Evolutionary conservation across 2,113 vertebrate genomes (phyloP).

Genomic region (Brachypodius melanocephalos): DNA sequence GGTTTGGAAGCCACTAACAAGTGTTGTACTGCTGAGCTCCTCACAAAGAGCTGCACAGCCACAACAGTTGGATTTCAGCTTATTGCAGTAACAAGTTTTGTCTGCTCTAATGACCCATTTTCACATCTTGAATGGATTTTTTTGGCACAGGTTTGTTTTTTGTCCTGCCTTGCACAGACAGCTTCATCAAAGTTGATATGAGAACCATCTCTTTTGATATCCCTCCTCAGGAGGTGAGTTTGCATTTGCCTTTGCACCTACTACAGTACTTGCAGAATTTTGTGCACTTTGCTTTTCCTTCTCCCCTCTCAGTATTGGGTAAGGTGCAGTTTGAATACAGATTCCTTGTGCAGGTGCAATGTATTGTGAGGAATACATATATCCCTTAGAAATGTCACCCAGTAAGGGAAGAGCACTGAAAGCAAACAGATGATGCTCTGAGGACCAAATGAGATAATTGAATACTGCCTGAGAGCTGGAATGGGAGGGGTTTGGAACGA

Average conservation of each 20-base stretch:
- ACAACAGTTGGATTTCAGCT: neutral
- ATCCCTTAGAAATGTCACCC: neutral
- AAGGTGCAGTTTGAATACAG: neutral
- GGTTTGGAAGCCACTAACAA: neutral
- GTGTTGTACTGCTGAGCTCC: neutral
- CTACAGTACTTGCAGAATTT: neutral
- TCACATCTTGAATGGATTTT: neutral
- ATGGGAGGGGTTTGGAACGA: neutral
- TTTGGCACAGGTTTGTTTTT: conserved; percentile 88
- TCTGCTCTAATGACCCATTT: neutral
- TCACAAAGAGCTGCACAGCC: neutral
- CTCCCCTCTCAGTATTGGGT: neutral
- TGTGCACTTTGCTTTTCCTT: neutral
- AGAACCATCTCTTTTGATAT: conserved; percentile 95
- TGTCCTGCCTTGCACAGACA: conserved; percentile 93
- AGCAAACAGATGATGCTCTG: neutral
- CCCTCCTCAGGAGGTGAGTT: conserved; percentile 91
- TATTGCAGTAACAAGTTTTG: neutral
- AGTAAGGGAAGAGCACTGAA: neutral
- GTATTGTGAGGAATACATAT: neutral
- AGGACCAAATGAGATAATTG: neutral
- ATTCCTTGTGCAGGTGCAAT: neutral
- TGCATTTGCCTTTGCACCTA: neutral
- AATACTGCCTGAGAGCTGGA: neutral
- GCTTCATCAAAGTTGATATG: conserved; percentile 96